phyloP scores from a whole-genome alignment of 2,888 invertebrate species.

The Ephialtes manifestator region DNA sequence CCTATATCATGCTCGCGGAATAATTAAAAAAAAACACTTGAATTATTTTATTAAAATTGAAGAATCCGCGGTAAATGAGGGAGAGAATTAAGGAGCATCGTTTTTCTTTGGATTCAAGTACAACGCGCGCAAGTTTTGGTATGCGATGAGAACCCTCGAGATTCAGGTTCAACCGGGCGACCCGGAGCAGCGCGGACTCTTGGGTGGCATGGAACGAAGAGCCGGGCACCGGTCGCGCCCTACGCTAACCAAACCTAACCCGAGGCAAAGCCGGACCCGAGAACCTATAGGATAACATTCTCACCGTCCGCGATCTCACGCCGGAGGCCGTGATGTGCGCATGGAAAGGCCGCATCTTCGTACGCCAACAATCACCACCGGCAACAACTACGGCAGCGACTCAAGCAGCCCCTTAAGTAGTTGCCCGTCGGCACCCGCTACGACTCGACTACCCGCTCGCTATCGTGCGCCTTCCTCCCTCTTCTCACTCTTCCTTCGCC shows the following conservation, averaged over 20 bases:
- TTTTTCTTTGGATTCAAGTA: conserved; percentile 10
- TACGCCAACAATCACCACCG: conserved; percentile 15
- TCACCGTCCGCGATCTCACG: conserved; percentile 64
- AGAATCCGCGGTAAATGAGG: no score
- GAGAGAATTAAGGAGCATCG: not conserved
- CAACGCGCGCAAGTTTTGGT: conserved; percentile 46
- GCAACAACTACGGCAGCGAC: conserved; percentile 8
- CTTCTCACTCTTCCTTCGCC: not conserved
- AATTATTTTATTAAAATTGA: not conserved
- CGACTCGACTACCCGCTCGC: conserved; percentile 56
- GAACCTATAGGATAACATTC: conserved; percentile 68
- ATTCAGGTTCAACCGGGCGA: conserved; percentile 84
- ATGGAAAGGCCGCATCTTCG: conserved; percentile 54
- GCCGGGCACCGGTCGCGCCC: conserved; percentile 77
- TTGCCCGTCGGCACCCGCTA: conserved; percentile 60
- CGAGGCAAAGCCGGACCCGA: conserved; percentile 62
- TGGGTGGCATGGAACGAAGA: conserved; percentile 75
- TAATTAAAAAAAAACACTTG: not conserved
- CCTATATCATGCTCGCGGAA: not conserved
- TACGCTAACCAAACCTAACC: conserved; percentile 78
- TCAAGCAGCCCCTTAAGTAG: conserved; percentile 64
- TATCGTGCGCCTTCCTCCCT: conserved; percentile 21
- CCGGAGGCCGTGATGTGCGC: conserved; percentile 45
- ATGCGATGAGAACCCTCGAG: conserved; percentile 82
- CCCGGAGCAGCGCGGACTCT: conserved; percentile 78